A percentile compares a stretch with the other conserved stretches of the same genome.
These are phyloP conservation scores for Petrocephalus schoutedeni DNA, from an alignment of 2,797 vertebrate species.

Conservation along the genomic window DNA sequence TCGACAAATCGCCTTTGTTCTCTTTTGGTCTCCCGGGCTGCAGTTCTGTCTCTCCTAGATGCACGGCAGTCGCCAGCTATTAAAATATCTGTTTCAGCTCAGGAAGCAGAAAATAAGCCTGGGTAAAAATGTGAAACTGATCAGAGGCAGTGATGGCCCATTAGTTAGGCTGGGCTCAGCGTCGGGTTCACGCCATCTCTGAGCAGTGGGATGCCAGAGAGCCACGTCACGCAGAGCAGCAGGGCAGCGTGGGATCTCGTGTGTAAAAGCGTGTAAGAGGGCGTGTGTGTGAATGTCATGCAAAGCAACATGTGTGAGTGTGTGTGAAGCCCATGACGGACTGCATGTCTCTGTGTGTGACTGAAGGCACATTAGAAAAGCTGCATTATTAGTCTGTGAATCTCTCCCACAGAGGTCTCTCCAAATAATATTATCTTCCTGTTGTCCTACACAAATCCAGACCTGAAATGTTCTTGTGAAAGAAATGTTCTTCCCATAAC, in stretches of 20 bases:
- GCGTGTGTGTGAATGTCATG: neutral
- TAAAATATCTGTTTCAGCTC: constrained; percentile 9
- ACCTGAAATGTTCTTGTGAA: neutral
- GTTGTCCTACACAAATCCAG: neutral
- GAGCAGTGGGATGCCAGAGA: neutral
- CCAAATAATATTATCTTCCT: neutral
- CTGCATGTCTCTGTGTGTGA: neutral
- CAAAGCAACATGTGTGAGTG: neutral
- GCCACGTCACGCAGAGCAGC: neutral
- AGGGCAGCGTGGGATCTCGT: neutral
- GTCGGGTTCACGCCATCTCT: neutral
- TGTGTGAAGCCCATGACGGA: neutral
- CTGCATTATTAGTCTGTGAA: neutral
- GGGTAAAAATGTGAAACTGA: neutral
- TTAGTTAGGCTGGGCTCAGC: neutral
- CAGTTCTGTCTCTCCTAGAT: neutral
- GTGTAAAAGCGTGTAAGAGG: neutral
- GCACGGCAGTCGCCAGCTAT: neutral
- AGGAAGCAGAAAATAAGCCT: neutral
- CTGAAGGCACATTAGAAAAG: too few species aligned
- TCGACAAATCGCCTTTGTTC: constrained; percentile 1
- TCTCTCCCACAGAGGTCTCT: neutral
- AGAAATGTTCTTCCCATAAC: neutral
- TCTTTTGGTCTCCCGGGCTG: neutral
- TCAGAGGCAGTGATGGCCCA: neutral